Percentiles rank a stretch among this genome's conserved stretches.
Conservation (phyloP, 2,888 invertebrate species). For the Fragum whitleyi region DNA sequence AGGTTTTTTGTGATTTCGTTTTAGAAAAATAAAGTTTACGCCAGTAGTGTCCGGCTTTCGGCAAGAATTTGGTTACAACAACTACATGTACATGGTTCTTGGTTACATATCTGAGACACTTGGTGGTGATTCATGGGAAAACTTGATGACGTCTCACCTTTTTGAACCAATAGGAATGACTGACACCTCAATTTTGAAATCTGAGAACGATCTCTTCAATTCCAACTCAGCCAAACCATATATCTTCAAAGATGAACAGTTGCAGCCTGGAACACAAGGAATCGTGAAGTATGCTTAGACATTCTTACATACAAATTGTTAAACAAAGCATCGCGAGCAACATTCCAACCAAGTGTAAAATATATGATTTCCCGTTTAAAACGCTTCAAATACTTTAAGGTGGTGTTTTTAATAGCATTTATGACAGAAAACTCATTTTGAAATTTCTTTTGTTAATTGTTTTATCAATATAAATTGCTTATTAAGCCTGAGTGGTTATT, state of each 20-base stretch:
- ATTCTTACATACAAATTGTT: too few relatives aligned
- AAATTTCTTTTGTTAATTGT: too few relatives aligned
- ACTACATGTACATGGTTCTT: slow-evolving; percentile 63
- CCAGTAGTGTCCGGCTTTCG: background rate
- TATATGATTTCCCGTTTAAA: too few relatives aligned
- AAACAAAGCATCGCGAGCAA: too few relatives aligned
- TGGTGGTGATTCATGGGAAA: slow-evolving; percentile 61
- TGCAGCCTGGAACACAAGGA: slow-evolving; percentile 9
- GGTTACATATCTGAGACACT: slow-evolving; percentile 65
- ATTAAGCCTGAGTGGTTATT: too few relatives aligned
- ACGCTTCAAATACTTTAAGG: too few relatives aligned
- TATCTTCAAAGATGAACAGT: slow-evolving; percentile 49
- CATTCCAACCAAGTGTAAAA: too few relatives aligned
- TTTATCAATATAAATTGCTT: too few relatives aligned
- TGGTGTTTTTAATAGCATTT: too few relatives aligned
- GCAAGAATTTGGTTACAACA: slow-evolving; percentile 62
- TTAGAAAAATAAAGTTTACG: background rate
- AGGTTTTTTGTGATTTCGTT: too few relatives aligned
- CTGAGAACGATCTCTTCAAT: slow-evolving; percentile 1
- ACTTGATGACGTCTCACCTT: slow-evolving; percentile 51
- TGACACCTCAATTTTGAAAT: slow-evolving; percentile 37
- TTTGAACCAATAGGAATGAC: slow-evolving; percentile 66
- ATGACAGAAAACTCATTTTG: too few relatives aligned
- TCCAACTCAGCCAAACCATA: slow-evolving; percentile 62
- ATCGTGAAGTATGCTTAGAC: slow-evolving; percentile 18